Base-by-base conservation (phyloP, 2,888 invertebrate species). In the Sinohyriopsis cumingii region DNA sequence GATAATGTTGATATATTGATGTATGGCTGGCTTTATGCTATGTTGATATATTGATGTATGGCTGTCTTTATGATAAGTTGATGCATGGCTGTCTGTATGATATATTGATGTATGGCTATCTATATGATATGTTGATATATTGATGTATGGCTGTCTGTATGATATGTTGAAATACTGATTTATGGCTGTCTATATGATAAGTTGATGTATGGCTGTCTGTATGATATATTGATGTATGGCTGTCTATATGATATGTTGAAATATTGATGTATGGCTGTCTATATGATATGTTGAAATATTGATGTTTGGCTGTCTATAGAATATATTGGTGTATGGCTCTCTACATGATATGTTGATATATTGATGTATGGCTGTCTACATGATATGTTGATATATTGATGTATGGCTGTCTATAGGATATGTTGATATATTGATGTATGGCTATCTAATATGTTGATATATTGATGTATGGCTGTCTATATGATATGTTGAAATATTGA, bases 311-410 rank as follows among this genome's bases (percentile, higher is more conserved):
- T 63, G 24, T 55, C 45, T 54, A 7, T n/a, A 59, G n/a, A n/a
- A n/a, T n/a, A n/a, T n/a, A n/a, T n/a, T n/a, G n/a, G n/a, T n/a
- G n/a, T n/a, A n/a, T n/a, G n/a, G n/a, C 2, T 25, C 2, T 25
- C 2, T 25, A 25, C 4, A 25, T 25, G 4, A 25, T 28, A 28
- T 28, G 5, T 28, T 5, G n/a, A n/a, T n/a, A n/a, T 28, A 28
- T 28, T 5, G 3, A 28, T 25, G 7, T 25, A 18, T 25, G n/a
- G n/a, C n/a, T n/a, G 1, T 28, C 53, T 28, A 22, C 3, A n/a
- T 67, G 33, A n/a, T 68, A n/a, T n/a, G n/a, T n/a, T n/a, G n/a
- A n/a, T n/a, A n/a, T 56, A 53, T 24, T 55, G 56, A 18, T 59
- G 25, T 66, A 59, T 66, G 6, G 33, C 28, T 63, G 24, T 55